These are phyloP conservation scores for Onychostoma macrolepis DNA, from an alignment of 2,113 vertebrate genomes.

Conservation along the genomic window DNA sequence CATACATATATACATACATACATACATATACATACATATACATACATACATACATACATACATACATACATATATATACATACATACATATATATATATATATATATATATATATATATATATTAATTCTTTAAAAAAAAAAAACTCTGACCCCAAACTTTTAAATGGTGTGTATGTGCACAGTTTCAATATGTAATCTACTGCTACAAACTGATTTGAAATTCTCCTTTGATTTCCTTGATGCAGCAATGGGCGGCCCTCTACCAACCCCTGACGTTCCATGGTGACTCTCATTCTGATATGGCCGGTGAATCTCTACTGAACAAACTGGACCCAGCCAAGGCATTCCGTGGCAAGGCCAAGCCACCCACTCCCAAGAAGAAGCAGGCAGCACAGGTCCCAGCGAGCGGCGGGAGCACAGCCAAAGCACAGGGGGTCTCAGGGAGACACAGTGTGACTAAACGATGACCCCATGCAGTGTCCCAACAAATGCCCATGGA, in stretches of 20 bases:
- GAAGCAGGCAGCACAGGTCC: conserved; percentile 74
- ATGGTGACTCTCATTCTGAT: conserved; percentile 75
- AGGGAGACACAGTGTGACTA: conserved; percentile 60
- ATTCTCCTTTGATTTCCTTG: conserved; percentile 44
- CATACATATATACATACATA: too few species aligned
- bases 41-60: too few species aligned
- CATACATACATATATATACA: too few species aligned
- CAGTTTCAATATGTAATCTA: neutral
- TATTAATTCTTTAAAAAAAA: neutral
- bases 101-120: too few species aligned
- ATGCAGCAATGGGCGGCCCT: conserved; percentile 95
- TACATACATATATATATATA: too few species aligned
- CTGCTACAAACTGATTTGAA: neutral
- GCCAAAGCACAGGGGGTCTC: conserved; percentile 68
- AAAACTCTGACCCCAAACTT: neutral
- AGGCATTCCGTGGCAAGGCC: conserved; percentile 87
- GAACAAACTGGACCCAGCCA: conserved; percentile 92
- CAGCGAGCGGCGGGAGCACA: conserved; percentile 63
- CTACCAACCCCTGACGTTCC: conserved; percentile 90
- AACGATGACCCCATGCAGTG: conserved; percentile 63
- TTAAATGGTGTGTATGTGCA: neutral
- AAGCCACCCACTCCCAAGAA: conserved; percentile 86
- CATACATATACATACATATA: too few species aligned
- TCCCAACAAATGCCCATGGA: neutral
- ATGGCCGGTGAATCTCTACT: conserved; percentile 76